These are phyloP conservation scores for Rhineura floridana DNA, from an alignment of 2,113 vertebrate genomes.

Conservation along the genomic window DNA sequence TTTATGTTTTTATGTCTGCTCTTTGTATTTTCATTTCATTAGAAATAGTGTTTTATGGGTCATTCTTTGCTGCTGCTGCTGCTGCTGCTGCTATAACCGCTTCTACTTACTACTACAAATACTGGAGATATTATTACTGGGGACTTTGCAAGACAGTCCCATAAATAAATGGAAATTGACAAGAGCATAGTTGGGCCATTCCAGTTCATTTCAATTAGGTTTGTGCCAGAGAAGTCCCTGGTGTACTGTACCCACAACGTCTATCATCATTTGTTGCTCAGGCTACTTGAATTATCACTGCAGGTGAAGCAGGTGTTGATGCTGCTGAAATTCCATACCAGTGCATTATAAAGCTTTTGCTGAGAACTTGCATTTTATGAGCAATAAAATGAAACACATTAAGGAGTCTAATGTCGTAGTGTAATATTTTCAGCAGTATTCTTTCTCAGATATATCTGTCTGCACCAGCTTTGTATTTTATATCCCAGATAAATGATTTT, in stretches of 20 bases:
- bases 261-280: background rate
- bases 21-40: background rate
- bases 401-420: background rate
- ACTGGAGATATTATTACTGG: too few relatives aligned
- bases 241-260: background rate
- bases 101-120: too few relatives aligned
- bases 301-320: background rate
- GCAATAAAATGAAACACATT: background rate
- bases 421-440: background rate
- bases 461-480: background rate
- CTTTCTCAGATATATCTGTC: background rate
- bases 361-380: constrained; percentile 13
- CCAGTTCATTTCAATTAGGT: background rate
- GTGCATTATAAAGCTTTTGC: constrained; percentile 32
- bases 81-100: background rate
- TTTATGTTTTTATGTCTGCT: background rate
- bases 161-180: too few relatives aligned
- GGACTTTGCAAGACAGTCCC: too few relatives aligned
- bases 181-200: background rate
- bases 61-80: background rate
- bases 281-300: background rate
- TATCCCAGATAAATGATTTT: background rate
- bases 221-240: background rate
- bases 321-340: constrained; percentile 7
- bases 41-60: background rate